Evolutionary conservation across 2,113 vertebrate genomes (phyloP).

Genomic region (Eira barbara): DNA sequence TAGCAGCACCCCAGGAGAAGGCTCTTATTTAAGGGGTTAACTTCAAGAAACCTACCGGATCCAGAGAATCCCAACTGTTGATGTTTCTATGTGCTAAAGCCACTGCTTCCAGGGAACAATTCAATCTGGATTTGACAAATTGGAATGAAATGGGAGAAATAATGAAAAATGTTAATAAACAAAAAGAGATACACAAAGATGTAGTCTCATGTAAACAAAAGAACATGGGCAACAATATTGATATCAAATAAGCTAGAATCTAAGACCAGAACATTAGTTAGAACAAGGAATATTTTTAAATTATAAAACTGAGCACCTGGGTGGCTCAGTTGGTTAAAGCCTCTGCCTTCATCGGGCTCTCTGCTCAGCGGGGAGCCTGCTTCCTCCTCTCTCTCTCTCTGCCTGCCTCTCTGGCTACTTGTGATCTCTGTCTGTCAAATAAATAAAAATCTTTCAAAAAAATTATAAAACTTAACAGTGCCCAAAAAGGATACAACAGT

Average conservation of each 20-base stretch:
- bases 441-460: no score
- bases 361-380: no score
- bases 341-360: no score
- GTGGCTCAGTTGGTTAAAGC: no score
- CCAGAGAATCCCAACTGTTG: neutral
- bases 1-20: neutral
- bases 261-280: neutral
- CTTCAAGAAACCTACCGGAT: neutral
- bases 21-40: neutral
- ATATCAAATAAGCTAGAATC: neutral
- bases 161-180: neutral
- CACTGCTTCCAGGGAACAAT: neutral
- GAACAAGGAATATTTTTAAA: neutral
- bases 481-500: neutral
- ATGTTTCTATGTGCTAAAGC: neutral
- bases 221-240: neutral
- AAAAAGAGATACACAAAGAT: neutral
- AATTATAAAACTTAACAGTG: neutral
- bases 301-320: neutral
- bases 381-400: no score
- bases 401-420: no score
- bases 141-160: neutral
- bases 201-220: neutral
- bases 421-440: no score
- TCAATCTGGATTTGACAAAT: neutral